phyloP scores from a whole-genome alignment of 2,888 invertebrate genomes.

The Theristus sp. region DNA sequence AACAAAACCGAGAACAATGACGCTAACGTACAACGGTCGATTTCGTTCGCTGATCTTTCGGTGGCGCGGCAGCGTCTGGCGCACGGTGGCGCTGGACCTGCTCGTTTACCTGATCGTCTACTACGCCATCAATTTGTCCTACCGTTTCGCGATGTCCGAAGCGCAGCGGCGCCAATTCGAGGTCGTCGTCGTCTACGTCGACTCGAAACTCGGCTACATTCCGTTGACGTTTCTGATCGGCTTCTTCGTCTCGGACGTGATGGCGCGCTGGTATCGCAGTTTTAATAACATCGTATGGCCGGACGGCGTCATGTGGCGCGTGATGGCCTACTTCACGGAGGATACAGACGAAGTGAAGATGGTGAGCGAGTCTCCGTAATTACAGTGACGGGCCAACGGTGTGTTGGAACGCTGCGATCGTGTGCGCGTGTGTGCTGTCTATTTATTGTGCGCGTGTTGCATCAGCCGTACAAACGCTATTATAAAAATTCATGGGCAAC shows the following conservation, averaged over 20 bases:
- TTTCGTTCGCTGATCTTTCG: no score
- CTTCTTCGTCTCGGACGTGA: not conserved
- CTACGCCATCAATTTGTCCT: not conserved
- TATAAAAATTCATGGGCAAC: no score
- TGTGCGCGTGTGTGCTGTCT: no score
- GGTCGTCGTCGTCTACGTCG: not conserved
- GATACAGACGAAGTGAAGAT: not conserved
- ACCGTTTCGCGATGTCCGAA: not conserved
- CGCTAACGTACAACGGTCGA: no score
- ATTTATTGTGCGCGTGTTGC: no score
- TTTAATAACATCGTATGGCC: not conserved
- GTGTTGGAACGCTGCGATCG: no score
- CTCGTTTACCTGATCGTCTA: not conserved
- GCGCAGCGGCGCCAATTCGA: not conserved
- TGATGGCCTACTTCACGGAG: not conserved
- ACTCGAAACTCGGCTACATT: not conserved
- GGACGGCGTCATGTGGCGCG: not conserved
- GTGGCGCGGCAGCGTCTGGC: not conserved
- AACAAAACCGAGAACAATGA: no score
- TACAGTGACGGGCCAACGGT: no score
- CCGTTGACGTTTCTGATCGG: not conserved
- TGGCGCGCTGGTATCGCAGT: not conserved
- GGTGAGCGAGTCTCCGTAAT: not conserved
- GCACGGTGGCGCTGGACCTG: not conserved
- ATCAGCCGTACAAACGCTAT: no score